These are phyloP conservation scores for Dryobota labecula DNA, from an alignment of 2,888 invertebrate species.

Conservation along the genomic window DNA sequence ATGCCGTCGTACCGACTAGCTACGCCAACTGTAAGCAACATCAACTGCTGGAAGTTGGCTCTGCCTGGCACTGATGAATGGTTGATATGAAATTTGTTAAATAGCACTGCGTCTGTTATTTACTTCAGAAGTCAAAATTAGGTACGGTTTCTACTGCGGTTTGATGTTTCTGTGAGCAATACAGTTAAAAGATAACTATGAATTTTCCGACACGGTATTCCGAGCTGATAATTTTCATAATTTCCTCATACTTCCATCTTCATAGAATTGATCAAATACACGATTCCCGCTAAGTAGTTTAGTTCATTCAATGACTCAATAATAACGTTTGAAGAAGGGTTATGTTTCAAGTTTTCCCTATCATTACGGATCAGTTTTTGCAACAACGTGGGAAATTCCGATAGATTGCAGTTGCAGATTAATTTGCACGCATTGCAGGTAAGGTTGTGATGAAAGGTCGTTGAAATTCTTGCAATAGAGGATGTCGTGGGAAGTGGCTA, in stretches of 20 bases:
- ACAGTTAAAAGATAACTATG: neutral
- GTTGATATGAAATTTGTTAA: neutral
- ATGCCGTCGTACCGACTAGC: neutral
- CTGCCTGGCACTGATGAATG: neutral
- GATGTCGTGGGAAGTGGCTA: constrained; percentile 4
- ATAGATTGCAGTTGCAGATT: constrained; percentile 30
- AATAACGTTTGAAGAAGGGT: neutral
- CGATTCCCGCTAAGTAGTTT: neutral
- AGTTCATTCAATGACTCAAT: neutral
- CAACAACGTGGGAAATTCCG: constrained; percentile 42
- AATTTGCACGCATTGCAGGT: neutral
- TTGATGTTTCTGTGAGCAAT: neutral
- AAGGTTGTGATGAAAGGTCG: constrained; percentile 26
- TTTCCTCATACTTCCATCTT: constrained; percentile 1
- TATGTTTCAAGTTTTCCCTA: constrained; percentile 27
- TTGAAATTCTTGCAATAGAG: constrained; percentile 30
- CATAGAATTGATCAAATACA: neutral
- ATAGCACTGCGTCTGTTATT: neutral
- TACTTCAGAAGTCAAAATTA: neutral
- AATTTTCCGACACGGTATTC: neutral
- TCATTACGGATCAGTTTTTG: constrained; percentile 18
- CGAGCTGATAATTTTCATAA: neutral
- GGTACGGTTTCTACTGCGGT: neutral
- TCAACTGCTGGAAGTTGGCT: neutral
- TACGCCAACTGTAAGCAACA: neutral